Evolutionary conservation across 2,888 invertebrate species (phyloP).

Genomic region (Isoperla grammatica): DNA sequence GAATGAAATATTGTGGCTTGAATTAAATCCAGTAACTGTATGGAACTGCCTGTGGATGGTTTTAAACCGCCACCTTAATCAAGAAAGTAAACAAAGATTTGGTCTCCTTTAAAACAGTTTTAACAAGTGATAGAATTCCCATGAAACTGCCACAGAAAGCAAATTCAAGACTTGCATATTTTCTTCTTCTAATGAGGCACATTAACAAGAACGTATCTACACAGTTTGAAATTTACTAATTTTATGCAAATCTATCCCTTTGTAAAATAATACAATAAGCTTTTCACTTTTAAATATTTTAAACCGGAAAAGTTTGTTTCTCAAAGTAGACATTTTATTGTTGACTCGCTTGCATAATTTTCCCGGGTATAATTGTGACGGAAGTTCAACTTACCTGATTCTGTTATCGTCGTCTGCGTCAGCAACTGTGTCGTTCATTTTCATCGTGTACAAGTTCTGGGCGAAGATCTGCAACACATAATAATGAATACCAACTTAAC

Average conservation of each 20-base stretch:
- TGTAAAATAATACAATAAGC: too few species aligned
- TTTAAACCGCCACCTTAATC: too few species aligned
- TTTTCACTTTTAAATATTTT: too few species aligned
- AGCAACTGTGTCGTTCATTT: constrained; percentile 55
- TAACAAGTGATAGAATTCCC: neutral
- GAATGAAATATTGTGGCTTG: too few species aligned
- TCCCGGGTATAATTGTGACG: neutral
- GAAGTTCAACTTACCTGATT: constrained; percentile 47
- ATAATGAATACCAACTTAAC: constrained; percentile 5
- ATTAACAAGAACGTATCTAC: neutral
- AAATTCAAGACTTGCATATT: constrained; percentile 22
- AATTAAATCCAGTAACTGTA: too few species aligned
- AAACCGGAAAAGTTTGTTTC: too few species aligned
- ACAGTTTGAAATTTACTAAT: too few species aligned
- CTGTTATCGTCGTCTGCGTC: constrained; percentile 46
- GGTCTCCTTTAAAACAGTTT: neutral
- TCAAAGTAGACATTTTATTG: too few species aligned
- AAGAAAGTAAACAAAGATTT: neutral
- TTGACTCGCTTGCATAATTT: too few species aligned
- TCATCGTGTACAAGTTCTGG: constrained; percentile 67
- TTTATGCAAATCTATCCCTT: too few species aligned
- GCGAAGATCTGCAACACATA: constrained; percentile 58
- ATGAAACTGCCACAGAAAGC: constrained; percentile 22
- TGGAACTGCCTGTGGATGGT: too few species aligned
- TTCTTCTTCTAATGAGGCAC: neutral